Evolutionary conservation across 2,888 invertebrate species (phyloP), one percentile per base, ranked within the genome.

Genomic region (Druceiella hillmani): DNA sequence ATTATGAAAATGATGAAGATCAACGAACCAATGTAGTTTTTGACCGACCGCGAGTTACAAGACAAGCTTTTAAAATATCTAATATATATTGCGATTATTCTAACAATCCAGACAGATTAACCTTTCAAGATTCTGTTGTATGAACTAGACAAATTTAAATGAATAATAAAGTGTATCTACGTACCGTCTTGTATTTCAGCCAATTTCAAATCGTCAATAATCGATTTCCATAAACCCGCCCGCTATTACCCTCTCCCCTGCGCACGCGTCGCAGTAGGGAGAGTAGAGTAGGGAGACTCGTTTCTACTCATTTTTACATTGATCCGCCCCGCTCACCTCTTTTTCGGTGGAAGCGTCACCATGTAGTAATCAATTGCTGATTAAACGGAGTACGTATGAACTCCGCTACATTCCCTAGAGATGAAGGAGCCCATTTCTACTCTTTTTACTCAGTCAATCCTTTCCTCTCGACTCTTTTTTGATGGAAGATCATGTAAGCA

Each of bases 51-150:
- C 36, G 34, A 35, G 29, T 29, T 38, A 34, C 34, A 38, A 33
- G 34, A 34, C 28, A 38, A 35, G 38, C 38, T 35, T 35, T 35
- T 20, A 38, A 38, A 33, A 28, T 29, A 38, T 29, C 33, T 35
- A 38, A 38, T 25, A 38, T 38, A 38, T 34, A 20, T 38, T 38
- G 38, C 34, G 38, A 38, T 34, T 38, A 38, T 34, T 38, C 34
- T 38, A 38, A 34, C 38, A 38, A 38, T 34, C 27, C 34, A 22
- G 38, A 33, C 34, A 38, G 38, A 34, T 29, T 38, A 38, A 27
- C 38, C 17, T 25, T 15, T 34, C 38, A 38, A 38, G 28, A 34
- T 38, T 38, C 29, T 28, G 33, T 38, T 27, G 15, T 38, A 33
- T n/a, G n/a, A 17, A 38, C 29, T 25, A 34, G 34, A 34, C 34